A percentile compares a stretch with the other conserved stretches of the same genome.
phyloP scores from a whole-genome alignment of 2,888 invertebrate genomes.

The Acleris laterana region DNA sequence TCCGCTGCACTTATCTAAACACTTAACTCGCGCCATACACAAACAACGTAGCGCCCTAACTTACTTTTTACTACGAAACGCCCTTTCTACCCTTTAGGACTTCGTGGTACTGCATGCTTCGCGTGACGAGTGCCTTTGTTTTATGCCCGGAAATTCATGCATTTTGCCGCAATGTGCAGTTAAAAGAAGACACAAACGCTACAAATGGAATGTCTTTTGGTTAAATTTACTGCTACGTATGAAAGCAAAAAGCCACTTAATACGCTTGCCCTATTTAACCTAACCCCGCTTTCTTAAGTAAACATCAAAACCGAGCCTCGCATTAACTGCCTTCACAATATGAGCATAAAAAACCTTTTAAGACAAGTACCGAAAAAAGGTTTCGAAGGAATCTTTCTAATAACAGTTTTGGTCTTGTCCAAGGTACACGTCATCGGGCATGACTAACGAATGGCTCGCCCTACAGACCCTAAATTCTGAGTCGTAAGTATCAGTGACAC shows the following conservation, averaged over 20 bases:
- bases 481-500: slow-evolving; percentile 82
- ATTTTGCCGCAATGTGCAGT: slow-evolving; percentile 72
- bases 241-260: slow-evolving; percentile 36
- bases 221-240: slow-evolving; percentile 54
- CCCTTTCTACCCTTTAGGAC: slow-evolving; percentile 75
- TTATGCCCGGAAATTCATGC: slow-evolving; percentile 73
- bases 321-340: slow-evolving; percentile 39
- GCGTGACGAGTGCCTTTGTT: slow-evolving; percentile 77
- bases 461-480: slow-evolving; percentile 84
- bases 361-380: slow-evolving; percentile 69
- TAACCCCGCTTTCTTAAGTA: slow-evolving; percentile 32
- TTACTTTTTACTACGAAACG: slow-evolving; percentile 79
- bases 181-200: slow-evolving; percentile 66
- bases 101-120: slow-evolving; percentile 70
- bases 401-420: slow-evolving; percentile 84
- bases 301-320: slow-evolving; percentile 39
- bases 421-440: slow-evolving; percentile 84
- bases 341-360: slow-evolving; percentile 66
- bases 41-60: slow-evolving; percentile 80
- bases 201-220: slow-evolving; percentile 63
- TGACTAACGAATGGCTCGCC: slow-evolving; percentile 85
- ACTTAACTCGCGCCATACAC: slow-evolving; percentile 79
- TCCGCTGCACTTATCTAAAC: slow-evolving; percentile 83
- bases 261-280: slow-evolving; percentile 32
- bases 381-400: slow-evolving; percentile 75